Percentiles rank a stretch among this genome's conserved stretches.
Evolutionary conservation across 1,140 invertebrate species (phyloP).

Genomic region (Polypedilum pembai): DNA sequence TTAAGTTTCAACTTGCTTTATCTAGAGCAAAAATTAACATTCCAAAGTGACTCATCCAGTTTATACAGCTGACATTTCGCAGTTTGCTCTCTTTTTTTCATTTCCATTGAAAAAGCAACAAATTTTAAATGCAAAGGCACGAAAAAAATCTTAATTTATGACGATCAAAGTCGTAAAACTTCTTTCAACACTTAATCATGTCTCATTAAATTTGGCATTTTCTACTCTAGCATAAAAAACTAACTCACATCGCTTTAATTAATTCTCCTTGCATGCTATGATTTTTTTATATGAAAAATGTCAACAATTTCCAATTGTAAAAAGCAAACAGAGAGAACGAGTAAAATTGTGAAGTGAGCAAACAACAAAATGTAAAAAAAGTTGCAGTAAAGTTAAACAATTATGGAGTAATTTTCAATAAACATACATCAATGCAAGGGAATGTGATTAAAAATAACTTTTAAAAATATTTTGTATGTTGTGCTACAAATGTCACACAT

Average conservation of each 20-base stretch:
- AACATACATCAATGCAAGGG: no score
- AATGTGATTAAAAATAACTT: no score
- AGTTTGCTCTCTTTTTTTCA: neutral
- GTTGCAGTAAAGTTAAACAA: neutral
- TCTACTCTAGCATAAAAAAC: neutral
- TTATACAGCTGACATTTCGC: no score
- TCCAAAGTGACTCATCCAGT: neutral
- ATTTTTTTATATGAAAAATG: conserved; percentile 6
- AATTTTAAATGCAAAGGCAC: neutral
- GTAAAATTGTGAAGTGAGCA: no score
- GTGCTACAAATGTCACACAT: neutral
- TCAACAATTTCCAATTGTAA: conserved; percentile 26
- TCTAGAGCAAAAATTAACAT: neutral
- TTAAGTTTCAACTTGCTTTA: no score
- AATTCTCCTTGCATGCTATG: conserved; percentile 12
- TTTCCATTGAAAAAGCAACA: neutral
- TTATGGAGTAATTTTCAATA: neutral
- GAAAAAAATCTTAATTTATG: conserved; percentile 5
- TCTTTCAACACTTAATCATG: conserved; percentile 24
- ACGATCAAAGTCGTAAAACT: conserved; percentile 13
- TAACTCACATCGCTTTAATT: neutral
- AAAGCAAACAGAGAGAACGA: no score
- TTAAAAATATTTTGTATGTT: neutral
- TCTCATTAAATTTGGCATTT: conserved; percentile 7
- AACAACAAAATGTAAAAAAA: no score